Percentiles rank a stretch among this genome's conserved stretches.
Conservation (phyloP, 2,888 invertebrate species). For the Rapana venosa region DNA sequence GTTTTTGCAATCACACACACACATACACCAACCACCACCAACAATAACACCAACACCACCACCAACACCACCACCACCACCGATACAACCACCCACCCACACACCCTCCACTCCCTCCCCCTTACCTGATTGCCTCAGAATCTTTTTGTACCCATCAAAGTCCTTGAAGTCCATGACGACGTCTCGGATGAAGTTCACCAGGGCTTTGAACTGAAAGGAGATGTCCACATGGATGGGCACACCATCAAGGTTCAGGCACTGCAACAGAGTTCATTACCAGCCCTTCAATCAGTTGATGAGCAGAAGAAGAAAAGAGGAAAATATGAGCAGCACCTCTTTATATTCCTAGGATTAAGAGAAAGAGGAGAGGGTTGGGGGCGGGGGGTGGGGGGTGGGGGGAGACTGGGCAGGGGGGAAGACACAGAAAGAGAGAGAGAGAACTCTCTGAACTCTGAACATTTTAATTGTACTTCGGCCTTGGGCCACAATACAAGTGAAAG, state of each 20-base stretch:
- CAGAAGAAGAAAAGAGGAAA: no score
- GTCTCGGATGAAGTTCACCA: constrained; percentile 58
- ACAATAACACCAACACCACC: no score
- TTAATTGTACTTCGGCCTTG: no score
- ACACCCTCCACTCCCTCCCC: neutral
- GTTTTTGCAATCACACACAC: no score
- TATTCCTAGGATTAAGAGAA: neutral
- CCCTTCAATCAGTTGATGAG: no score
- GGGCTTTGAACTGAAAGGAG: constrained; percentile 73
- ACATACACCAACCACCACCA: no score
- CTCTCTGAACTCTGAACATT: no score
- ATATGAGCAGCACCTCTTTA: neutral
- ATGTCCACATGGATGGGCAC: constrained; percentile 70
- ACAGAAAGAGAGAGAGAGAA: neutral
- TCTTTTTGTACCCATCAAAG: constrained; percentile 67
- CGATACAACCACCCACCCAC: no score
- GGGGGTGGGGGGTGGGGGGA: neutral
- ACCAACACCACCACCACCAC: no score
- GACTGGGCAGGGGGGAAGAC: neutral
- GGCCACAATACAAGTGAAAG: no score
- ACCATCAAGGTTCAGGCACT: constrained; percentile 76
- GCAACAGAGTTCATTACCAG: neutral
- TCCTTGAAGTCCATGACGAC: constrained; percentile 71
- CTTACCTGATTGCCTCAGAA: constrained; percentile 67
- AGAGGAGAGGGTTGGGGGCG: no score